Evolutionary conservation across 2,888 invertebrate genomes (phyloP).

Genomic region (Lydus trimaculatus): DNA sequence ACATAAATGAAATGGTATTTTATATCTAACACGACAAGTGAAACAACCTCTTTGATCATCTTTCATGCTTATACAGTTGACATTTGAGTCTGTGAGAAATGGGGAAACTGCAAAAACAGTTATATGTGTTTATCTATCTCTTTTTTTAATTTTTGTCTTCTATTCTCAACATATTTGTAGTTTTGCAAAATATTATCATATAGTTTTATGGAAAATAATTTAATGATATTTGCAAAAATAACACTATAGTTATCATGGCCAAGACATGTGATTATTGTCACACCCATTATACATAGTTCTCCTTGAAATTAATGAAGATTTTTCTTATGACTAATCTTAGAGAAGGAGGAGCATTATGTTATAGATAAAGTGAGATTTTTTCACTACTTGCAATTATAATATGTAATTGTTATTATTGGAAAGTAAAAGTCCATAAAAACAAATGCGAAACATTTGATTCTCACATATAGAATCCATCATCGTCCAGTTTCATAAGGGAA

Average conservation of each 20-base stretch:
- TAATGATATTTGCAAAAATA: too few relatives aligned
- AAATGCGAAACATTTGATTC: background rate
- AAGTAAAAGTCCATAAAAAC: background rate
- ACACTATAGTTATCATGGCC: background rate
- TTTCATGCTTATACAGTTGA: conserved; percentile 24
- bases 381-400: too few relatives aligned
- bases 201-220: background rate
- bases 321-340: background rate
- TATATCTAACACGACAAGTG: conserved; percentile 7
- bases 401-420: too few relatives aligned
- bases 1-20: conserved; percentile 14
- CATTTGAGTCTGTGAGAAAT: conserved; percentile 21
- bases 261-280: background rate
- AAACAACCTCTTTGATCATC: conserved; percentile 8
- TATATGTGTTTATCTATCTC: background rate
- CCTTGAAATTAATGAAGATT: background rate
- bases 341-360: too few relatives aligned
- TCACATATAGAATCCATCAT: conserved; percentile 1
- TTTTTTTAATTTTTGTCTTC: too few relatives aligned
- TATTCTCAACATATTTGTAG: background rate
- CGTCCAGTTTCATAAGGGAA: background rate
- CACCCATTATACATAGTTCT: background rate
- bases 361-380: too few relatives aligned
- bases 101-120: background rate
- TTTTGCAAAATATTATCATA: background rate